phyloP scores from a whole-genome alignment of 2,113 vertebrate genomes.

The Calonectris borealis region DNA sequence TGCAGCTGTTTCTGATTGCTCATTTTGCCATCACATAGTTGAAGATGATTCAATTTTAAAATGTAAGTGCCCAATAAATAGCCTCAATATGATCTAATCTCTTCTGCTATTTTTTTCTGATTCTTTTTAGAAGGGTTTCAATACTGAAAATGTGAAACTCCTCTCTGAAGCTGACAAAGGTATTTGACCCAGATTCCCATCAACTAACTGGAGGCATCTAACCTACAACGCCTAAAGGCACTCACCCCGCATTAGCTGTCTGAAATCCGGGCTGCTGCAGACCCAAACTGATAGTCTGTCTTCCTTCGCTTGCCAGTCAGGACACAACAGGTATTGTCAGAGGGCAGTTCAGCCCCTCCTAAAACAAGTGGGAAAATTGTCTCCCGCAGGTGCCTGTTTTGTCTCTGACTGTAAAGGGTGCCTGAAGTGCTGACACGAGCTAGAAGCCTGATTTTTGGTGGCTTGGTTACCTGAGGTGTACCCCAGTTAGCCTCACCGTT shows the following conservation, averaged over 20 bases:
- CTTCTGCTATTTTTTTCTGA: neutral
- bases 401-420: neutral
- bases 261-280: neutral
- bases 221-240: neutral
- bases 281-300: neutral
- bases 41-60: neutral
- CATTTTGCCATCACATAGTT: neutral
- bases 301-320: neutral
- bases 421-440: neutral
- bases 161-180: neutral
- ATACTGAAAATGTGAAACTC: neutral
- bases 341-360: neutral
- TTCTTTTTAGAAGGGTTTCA: neutral
- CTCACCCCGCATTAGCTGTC: neutral
- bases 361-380: neutral
- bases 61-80: neutral
- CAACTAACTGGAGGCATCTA: neutral
- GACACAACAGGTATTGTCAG: neutral
- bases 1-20: constrained; percentile 23
- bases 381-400: neutral
- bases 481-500: neutral
- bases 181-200: neutral
- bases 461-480: neutral
- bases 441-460: neutral
- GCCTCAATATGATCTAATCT: neutral